A percentile compares a stretch with the other conserved stretches of the same genome.
Evolutionary conservation across 2,888 invertebrate species (phyloP).

Genomic region (Myopa testacea): DNA sequence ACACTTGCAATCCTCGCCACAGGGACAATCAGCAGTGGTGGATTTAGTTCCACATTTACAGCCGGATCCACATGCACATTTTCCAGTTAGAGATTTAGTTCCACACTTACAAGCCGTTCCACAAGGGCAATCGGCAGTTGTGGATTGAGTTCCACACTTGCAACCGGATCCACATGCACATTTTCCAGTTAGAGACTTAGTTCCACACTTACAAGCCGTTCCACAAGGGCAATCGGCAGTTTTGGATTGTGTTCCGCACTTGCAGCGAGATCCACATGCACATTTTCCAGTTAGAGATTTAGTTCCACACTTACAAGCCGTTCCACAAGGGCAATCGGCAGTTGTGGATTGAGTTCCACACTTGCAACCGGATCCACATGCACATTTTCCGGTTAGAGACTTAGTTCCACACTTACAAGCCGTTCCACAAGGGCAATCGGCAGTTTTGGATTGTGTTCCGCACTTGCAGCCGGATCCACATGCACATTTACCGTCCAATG

Average conservation of each 20-base stretch:
- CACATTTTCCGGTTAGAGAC: not conserved
- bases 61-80: not conserved
- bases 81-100: not conserved
- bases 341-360: not conserved
- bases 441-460: not conserved
- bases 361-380: constrained; percentile 10
- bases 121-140: constrained; percentile 13
- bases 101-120: constrained; percentile 17
- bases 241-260: not conserved
- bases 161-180: constrained; percentile 10
- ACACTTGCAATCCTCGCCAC: constrained; percentile 13
- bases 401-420: constrained; percentile 8
- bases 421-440: constrained; percentile 7
- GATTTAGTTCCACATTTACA: constrained; percentile 7
- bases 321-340: constrained; percentile 16
- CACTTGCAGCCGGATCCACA: constrained; percentile 1
- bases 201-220: not conserved
- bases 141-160: not conserved
- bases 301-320: constrained; percentile 13
- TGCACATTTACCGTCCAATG: not conserved
- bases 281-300: not conserved
- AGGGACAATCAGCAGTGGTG: constrained; percentile 12
- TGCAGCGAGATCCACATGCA: constrained; percentile 10
- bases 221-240: constrained; percentile 21
- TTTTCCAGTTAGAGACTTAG: not conserved